Percentiles rank a stretch among this genome's conserved stretches.
Evolutionary conservation across 1,140 invertebrate species (phyloP).

Genomic region (Caenorhabditis briggsae): DNA sequence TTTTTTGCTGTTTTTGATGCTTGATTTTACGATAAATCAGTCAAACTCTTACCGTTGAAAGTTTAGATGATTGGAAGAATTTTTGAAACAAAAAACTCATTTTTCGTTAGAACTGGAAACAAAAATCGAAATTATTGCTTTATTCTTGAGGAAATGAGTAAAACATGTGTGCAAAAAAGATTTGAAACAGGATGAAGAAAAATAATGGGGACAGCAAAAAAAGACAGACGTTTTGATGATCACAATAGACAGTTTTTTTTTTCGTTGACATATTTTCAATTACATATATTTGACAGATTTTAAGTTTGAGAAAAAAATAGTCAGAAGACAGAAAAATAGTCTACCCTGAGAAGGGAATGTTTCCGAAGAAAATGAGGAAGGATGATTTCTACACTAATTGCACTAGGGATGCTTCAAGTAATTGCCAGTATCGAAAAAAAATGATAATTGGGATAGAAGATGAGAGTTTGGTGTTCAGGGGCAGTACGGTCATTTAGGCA

Average conservation of each 20-base stretch:
- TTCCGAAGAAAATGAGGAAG: background rate
- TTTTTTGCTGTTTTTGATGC: background rate
- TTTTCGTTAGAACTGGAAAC: background rate
- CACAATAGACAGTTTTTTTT: background rate
- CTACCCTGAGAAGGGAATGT: conserved; percentile 47
- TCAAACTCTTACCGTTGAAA: conserved; percentile 1
- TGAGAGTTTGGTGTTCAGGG: background rate
- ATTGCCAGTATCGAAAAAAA: background rate
- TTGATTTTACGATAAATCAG: background rate
- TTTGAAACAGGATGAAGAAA: background rate
- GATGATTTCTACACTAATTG: conserved; percentile 25
- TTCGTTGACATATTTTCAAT: background rate
- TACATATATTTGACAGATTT: background rate
- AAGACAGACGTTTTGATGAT: background rate
- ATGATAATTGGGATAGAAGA: background rate
- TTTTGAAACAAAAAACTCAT: conserved; percentile 40
- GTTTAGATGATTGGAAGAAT: conserved; percentile 8
- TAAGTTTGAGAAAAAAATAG: background rate
- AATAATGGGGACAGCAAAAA: too few relatives aligned
- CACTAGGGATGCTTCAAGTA: conserved; percentile 34
- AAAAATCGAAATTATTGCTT: conserved; percentile 11
- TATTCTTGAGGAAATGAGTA: background rate
- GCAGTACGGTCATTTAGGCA: background rate
- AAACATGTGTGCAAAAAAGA: too few relatives aligned
- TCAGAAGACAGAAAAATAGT: background rate